Percentiles rank a stretch among this genome's conserved stretches.
Evolutionary conservation across 2,113 vertebrate species (phyloP).

Genomic region (Isichthys henryi): DNA sequence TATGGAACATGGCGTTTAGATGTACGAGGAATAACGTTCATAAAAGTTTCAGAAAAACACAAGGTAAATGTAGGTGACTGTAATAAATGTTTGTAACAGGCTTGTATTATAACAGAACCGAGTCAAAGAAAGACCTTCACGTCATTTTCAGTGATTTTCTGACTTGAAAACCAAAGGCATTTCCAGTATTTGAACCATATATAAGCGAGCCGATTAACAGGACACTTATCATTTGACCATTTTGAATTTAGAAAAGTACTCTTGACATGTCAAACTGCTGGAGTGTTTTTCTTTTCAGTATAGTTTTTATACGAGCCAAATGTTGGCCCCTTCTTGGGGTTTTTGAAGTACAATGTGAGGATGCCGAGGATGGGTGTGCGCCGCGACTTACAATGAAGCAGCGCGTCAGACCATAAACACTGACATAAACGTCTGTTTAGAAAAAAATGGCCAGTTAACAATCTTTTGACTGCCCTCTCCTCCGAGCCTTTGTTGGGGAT

Average conservation of each 20-base stretch:
- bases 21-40: background rate
- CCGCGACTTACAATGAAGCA: constrained; percentile 44
- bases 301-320: background rate
- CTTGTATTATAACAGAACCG: background rate
- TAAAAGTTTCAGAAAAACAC: background rate
- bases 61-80: background rate
- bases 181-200: background rate
- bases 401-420: constrained; percentile 63
- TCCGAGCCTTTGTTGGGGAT: constrained; percentile 64
- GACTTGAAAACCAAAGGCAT: background rate
- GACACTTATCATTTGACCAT: background rate
- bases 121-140: background rate
- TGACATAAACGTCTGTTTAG: constrained; percentile 70
- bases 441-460: constrained; percentile 75
- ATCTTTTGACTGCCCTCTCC: constrained; percentile 72
- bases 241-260: background rate
- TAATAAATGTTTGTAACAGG: background rate
- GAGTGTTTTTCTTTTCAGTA: background rate
- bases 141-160: background rate
- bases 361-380: background rate
- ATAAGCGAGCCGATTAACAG: background rate
- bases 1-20: background rate
- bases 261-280: background rate
- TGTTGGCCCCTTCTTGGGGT: background rate
- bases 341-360: background rate